These are phyloP conservation scores for Halcyon leucocephala DNA, from an alignment of 2,797 vertebrate genomes.

Conservation along the genomic window DNA sequence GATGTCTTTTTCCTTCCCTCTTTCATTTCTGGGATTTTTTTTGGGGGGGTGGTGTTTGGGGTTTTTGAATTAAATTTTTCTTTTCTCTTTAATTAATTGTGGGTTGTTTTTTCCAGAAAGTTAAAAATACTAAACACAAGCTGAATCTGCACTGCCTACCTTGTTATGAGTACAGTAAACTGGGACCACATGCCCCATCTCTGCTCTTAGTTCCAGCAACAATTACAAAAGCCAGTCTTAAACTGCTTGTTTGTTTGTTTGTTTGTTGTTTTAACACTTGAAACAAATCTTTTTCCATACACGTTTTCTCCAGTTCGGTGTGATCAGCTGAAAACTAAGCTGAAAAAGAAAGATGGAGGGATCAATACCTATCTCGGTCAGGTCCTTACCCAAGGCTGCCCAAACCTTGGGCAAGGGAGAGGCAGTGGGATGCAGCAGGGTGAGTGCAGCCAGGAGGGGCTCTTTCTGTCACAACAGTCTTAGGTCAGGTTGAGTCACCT, in stretches of 20 bases:
- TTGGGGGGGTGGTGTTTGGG: not conserved
- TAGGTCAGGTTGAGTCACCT: not conserved
- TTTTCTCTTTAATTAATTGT: not conserved
- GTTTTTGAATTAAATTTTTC: not conserved
- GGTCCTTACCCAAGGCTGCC: not conserved
- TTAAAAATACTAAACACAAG: not conserved
- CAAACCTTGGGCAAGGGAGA: not conserved
- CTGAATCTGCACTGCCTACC: not conserved
- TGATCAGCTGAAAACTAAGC: not conserved
- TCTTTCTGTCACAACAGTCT: not conserved
- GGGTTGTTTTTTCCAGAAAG: not conserved
- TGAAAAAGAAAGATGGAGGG: not conserved
- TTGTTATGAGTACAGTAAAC: not conserved
- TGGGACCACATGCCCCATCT: not conserved
- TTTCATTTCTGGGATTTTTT: not conserved
- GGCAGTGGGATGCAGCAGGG: not conserved
- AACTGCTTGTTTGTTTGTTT: not conserved
- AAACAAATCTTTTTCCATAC: not conserved
- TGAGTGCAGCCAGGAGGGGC: not conserved
- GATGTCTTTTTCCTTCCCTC: not conserved
- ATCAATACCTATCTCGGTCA: not conserved
- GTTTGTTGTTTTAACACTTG: not conserved
- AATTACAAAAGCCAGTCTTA: not conserved
- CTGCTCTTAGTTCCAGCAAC: not conserved
- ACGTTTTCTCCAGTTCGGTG: rapidly evolving